Conservation (phyloP, 2,888 invertebrate genomes). For the Empis stercorea region DNA sequence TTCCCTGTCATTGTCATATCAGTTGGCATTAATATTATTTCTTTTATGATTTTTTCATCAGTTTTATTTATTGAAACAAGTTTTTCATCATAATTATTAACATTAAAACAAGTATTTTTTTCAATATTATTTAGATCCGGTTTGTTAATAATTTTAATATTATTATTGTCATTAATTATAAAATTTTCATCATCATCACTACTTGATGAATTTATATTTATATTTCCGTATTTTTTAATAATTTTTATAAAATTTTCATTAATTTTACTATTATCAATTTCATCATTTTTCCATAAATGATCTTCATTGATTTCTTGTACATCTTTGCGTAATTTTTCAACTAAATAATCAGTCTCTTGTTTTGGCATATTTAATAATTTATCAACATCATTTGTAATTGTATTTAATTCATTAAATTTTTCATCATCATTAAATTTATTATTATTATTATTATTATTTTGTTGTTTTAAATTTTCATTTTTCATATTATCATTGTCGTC, state of each 20-base stretch:
- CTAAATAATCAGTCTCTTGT: conserved; percentile 15
- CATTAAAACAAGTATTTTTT: not conserved
- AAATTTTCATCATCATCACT: not conserved
- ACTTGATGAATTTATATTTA: not conserved
- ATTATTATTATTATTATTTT: not conserved
- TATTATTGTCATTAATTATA: not conserved
- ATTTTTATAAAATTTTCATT: not conserved
- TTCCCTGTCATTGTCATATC: not conserved
- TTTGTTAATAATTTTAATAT: not conserved
- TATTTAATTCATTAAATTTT: conserved; percentile 25
- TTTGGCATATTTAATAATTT: conserved; percentile 22
- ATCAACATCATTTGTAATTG: conserved; percentile 32
- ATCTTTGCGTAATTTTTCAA: conserved; percentile 27
- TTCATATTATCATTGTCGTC: conserved; percentile 9
- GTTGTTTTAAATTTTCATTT: not conserved
- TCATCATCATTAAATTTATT: not conserved
- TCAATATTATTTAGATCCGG: not conserved
- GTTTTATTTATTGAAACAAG: too few species aligned
- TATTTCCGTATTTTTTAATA: not conserved
- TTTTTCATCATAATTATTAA: not conserved
- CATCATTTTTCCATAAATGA: conserved; percentile 17
- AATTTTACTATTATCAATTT: conserved; percentile 1
- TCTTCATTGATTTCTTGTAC: conserved; percentile 32
- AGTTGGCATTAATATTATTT: not conserved
- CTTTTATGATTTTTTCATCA: not conserved